Percentiles rank a stretch among this genome's conserved stretches.
These are phyloP conservation scores for Pseudoatta argentina DNA, from an alignment of 1,140 invertebrate genomes.

Conservation along the genomic window DNA sequence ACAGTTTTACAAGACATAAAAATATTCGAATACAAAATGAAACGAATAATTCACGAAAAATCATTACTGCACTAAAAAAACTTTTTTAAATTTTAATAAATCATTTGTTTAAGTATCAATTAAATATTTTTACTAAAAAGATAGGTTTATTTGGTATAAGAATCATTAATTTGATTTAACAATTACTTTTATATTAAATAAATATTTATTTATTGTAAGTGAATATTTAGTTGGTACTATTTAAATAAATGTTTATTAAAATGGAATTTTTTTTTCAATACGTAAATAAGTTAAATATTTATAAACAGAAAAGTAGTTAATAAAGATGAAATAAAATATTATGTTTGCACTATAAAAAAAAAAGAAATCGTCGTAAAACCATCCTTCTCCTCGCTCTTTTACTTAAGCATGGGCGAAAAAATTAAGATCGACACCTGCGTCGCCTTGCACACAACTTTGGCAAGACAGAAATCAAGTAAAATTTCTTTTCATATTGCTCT, in stretches of 20 bases:
- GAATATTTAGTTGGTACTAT: too few relatives aligned
- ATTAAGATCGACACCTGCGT: slow-evolving; percentile 39
- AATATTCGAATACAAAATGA: neutral
- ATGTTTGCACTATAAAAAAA: slow-evolving; percentile 17
- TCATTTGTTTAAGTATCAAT: too few relatives aligned
- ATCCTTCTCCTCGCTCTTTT: neutral
- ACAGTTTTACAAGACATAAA: neutral
- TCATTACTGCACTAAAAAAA: too few relatives aligned
- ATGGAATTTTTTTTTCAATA: too few relatives aligned
- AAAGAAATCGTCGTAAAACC: slow-evolving; percentile 1
- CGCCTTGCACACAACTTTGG: neutral
- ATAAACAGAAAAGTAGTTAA: neutral
- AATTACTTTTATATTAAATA: too few relatives aligned
- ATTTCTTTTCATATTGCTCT: slow-evolving; percentile 4
- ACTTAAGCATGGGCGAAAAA: slow-evolving; percentile 24
- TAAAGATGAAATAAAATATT: slow-evolving; percentile 2
- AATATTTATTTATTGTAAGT: too few relatives aligned
- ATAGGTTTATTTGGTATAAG: too few relatives aligned
- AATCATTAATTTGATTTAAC: too few relatives aligned
- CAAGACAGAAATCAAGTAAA: slow-evolving; percentile 39
- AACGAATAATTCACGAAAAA: too few relatives aligned
- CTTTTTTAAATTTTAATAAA: too few relatives aligned
- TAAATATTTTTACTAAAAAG: too few relatives aligned
- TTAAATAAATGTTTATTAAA: too few relatives aligned
- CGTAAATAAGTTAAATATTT: neutral